Base-by-base conservation (phyloP, 2,797 vertebrate species). In the Pseudotriccus pelzelni region DNA sequence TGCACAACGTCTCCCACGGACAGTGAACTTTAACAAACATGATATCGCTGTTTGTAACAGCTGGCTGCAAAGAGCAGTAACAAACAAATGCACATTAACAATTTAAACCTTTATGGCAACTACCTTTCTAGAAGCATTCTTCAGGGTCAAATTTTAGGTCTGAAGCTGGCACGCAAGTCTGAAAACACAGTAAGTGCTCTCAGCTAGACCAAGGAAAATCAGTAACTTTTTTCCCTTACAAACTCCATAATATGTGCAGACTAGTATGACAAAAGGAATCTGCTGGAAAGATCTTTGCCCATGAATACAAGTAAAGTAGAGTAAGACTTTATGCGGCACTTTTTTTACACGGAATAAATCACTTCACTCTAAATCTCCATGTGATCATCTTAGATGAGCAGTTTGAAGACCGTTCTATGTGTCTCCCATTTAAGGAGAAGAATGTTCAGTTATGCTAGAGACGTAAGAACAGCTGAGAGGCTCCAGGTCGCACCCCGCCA, bases 11-110 rank as follows among this genome's bases (percentile, higher is more conserved):
- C 58, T 99, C 99, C 99, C 99, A 99, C 0, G 99, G 99, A 95
- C 99, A 99, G 39, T 99, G 98, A 92, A 99, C 97, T 98, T 99
- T 99, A 97, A 99, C 99, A 96, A 99, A 99, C 99, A 99, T 99
- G 94, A 99, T 99, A 97, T 99, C 99, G 52, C 98, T 98, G 97
- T 99, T 99, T 36, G 99, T 99, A 97, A 99, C 62, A 47, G 99
- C 99, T 52, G 98, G 99, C 99, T 99, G 97, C 43, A 77, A 94
- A 96, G 68, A 81, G 36, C 5, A 87, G 58, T n/a, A 96, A 95
- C 23, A 93, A 39, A 72, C 22, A 90, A 84, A 87, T 5, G 64
- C 7, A 12, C 17, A 74, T 92, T 87, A 93, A 78, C 67, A 90
- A 69, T 58, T 83, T 56, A 68, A 91, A 53, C 15, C 52, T 37